Conservation (phyloP, 2,888 invertebrate species). For the Entomobrya proxima region DNA sequence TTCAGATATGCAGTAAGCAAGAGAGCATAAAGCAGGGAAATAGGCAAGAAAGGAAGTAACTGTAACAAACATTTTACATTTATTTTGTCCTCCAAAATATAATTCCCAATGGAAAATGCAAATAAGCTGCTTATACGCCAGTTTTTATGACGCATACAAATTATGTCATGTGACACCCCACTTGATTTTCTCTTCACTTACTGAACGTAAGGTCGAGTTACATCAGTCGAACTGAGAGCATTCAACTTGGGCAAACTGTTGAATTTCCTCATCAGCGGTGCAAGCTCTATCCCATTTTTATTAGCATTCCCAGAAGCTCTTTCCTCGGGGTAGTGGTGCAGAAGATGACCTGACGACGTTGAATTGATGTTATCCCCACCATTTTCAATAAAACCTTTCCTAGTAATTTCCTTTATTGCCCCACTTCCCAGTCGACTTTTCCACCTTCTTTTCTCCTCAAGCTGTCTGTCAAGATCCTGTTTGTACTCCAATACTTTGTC, state of each 20-base stretch:
- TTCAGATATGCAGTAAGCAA: too few species aligned
- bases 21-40: too few species aligned
- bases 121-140: background rate
- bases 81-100: too few species aligned
- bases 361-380: slow-evolving; percentile 4
- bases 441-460: slow-evolving; percentile 59
- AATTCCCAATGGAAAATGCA: background rate
- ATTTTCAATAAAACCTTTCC: slow-evolving; percentile 54
- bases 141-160: too few species aligned
- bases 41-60: too few species aligned
- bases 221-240: slow-evolving; percentile 69
- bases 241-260: slow-evolving; percentile 69
- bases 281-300: slow-evolving; percentile 65
- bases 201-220: slow-evolving; percentile 68
- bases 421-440: slow-evolving; percentile 46
- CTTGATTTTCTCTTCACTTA: slow-evolving; percentile 41
- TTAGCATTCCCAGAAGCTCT: slow-evolving; percentile 9
- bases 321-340: background rate
- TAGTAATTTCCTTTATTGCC: slow-evolving; percentile 54
- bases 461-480: slow-evolving; percentile 66
- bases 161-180: background rate
- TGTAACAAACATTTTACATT: too few species aligned
- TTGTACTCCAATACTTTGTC: slow-evolving; percentile 67
- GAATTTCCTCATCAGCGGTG: slow-evolving; percentile 69
- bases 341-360: background rate